These are phyloP conservation scores for Leucophenga montana DNA, from an alignment of 2,888 invertebrate genomes.

Conservation along the genomic window DNA sequence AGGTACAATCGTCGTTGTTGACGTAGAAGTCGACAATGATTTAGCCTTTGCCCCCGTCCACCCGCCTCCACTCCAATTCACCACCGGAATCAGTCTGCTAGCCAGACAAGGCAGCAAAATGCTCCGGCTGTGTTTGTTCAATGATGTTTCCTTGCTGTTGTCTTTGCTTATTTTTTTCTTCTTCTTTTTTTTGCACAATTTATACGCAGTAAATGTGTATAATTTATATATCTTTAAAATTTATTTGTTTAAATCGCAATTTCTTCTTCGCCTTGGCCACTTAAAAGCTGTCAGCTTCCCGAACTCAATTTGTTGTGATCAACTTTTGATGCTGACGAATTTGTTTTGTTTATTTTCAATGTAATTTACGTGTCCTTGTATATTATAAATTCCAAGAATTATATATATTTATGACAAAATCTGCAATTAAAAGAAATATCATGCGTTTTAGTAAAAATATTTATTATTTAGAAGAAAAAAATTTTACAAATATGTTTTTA, in stretches of 20 bases:
- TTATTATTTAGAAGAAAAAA: constrained; percentile 28
- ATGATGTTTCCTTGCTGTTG: constrained; percentile 56
- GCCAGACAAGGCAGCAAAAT: constrained; percentile 52
- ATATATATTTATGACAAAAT: constrained; percentile 42
- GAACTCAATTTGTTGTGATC: constrained; percentile 8
- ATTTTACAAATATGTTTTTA: too few species aligned
- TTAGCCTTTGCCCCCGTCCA: constrained; percentile 31
- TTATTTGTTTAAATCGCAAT: constrained; percentile 58
- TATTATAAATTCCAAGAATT: constrained; percentile 34
- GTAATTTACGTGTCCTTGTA: constrained; percentile 44
- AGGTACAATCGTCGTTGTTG: constrained; percentile 18
- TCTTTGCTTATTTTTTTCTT: constrained; percentile 28
- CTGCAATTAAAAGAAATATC: constrained; percentile 21
- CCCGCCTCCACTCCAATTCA: constrained; percentile 40
- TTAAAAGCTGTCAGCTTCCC: constrained; percentile 28
- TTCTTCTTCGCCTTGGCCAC: constrained; percentile 42
- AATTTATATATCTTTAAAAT: constrained; percentile 16
- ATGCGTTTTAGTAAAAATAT: constrained; percentile 35
- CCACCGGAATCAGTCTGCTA: constrained; percentile 1
- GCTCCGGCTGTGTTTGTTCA: constrained; percentile 57
- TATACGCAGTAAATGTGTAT: constrained; percentile 31
- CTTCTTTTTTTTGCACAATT: constrained; percentile 25
- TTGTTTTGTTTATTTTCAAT: constrained; percentile 34
- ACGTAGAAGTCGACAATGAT: constrained; percentile 32
- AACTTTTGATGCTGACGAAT: constrained; percentile 14